These are phyloP conservation scores for Lagocephalus sceleratus DNA, from an alignment of 2,797 vertebrate species.

Conservation along the genomic window DNA sequence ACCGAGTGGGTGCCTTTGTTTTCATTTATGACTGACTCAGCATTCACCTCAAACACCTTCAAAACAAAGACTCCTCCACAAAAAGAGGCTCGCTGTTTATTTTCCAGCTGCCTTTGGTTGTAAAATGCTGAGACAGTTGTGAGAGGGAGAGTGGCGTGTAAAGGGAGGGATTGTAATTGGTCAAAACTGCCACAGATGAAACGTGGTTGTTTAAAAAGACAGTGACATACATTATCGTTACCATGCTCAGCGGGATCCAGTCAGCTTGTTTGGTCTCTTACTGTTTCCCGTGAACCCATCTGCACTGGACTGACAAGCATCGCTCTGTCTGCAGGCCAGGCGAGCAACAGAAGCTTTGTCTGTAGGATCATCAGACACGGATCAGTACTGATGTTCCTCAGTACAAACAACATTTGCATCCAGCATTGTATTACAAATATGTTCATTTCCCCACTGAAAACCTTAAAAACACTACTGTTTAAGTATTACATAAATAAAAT, in stretches of 20 bases:
- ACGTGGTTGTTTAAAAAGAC: conserved; percentile 58
- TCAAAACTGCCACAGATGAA: conserved; percentile 52
- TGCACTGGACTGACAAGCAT: conserved; percentile 57
- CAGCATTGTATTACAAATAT: too few species aligned
- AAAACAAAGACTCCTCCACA: not conserved
- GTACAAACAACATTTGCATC: not conserved
- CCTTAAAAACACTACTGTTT: too few species aligned
- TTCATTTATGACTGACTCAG: not conserved
- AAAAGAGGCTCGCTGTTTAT: conserved; percentile 11
- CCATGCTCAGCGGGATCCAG: conserved; percentile 39
- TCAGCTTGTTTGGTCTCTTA: conserved; percentile 60
- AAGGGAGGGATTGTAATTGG: conserved; percentile 27
- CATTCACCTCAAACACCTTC: not conserved
- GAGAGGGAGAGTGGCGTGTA: conserved; percentile 9
- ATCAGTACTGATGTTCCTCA: not conserved
- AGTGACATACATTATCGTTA: conserved; percentile 57
- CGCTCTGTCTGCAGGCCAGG: conserved; percentile 41
- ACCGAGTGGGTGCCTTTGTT: not conserved
- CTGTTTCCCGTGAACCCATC: conserved; percentile 61
- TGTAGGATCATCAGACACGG: conserved; percentile 1
- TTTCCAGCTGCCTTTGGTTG: conserved; percentile 14
- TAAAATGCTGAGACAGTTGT: conserved; percentile 21
- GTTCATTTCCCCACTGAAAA: too few species aligned
- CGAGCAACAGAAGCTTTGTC: conserved; percentile 44
- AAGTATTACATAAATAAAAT: too few species aligned